Evolutionary conservation across 1,140 invertebrate species (phyloP).

Genomic region (Atopsyche davidsoni): DNA sequence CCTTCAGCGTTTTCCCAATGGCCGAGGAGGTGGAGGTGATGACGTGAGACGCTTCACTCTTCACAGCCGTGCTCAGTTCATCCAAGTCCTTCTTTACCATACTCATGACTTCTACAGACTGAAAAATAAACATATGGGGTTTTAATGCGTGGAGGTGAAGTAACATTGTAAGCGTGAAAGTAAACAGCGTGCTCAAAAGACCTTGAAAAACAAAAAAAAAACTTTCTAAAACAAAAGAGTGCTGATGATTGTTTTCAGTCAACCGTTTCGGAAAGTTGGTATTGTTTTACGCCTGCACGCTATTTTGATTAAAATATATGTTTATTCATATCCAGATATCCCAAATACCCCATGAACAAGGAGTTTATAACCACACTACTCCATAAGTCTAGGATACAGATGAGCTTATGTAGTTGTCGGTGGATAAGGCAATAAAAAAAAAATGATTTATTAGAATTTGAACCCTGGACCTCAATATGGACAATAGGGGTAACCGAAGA

Average conservation of each 20-base stretch:
- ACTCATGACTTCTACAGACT: conserved; percentile 65
- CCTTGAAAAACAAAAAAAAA: neutral
- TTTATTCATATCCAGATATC: too few species aligned
- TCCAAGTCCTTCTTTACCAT: conserved; percentile 71
- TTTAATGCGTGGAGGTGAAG: neutral
- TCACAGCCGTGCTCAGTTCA: conserved; percentile 64
- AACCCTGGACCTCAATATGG: too few species aligned
- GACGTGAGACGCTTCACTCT: conserved; percentile 60
- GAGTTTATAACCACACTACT: neutral
- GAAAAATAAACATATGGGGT: conserved; percentile 31
- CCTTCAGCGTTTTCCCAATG: conserved; percentile 63
- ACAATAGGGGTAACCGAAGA: too few species aligned
- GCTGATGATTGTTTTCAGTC: too few species aligned
- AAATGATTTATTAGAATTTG: too few species aligned
- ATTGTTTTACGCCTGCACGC: too few species aligned
- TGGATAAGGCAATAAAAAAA: too few species aligned
- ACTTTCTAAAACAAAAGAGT: neutral
- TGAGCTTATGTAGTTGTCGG: too few species aligned
- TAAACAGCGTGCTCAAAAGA: neutral
- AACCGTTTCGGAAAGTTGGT: too few species aligned
- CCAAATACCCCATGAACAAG: too few species aligned
- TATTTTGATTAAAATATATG: neutral
- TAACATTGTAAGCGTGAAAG: neutral
- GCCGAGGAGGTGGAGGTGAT: conserved; percentile 56
- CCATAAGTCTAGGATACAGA: too few species aligned